Conservation (phyloP, 2,113 vertebrate species). For the Brevimyrus niger region DNA sequence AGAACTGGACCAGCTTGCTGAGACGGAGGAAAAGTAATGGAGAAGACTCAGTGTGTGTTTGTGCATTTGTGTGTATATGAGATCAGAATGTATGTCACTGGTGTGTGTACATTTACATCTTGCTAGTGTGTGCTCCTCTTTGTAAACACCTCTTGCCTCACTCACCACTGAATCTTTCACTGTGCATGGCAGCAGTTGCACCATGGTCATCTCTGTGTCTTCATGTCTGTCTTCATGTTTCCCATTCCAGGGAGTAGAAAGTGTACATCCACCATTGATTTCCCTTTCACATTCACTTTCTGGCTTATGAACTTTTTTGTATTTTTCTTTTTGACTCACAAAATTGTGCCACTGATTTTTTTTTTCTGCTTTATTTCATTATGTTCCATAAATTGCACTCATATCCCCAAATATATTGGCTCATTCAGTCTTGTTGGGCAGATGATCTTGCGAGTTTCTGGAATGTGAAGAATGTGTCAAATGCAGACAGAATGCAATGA, state of each 20-base stretch:
- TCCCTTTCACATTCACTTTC: not conserved
- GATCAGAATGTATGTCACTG: not conserved
- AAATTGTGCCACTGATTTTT: not conserved
- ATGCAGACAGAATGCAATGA: not conserved
- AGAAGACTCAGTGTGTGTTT: not conserved
- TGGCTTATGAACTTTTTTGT: not conserved
- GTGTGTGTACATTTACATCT: not conserved
- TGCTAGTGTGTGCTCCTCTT: not conserved
- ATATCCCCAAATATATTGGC: not conserved
- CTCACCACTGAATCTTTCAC: not conserved
- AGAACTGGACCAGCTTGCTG: conserved; percentile 70
- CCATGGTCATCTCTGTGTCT: too few species aligned
- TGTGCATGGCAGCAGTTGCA: not conserved
- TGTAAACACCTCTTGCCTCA: not conserved
- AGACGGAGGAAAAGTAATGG: conserved; percentile 68
- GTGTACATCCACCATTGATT: not conserved
- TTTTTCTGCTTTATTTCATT: not conserved
- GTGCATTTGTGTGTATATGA: not conserved
- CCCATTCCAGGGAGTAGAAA: not conserved
- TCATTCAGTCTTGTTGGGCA: not conserved
- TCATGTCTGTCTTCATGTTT: too few species aligned
- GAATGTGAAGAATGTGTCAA: not conserved
- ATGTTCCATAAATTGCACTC: not conserved
- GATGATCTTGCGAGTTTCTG: not conserved
- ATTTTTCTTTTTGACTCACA: not conserved